Evolutionary conservation across 1,140 invertebrate species (phyloP), one percentile per base, ranked within the genome.

Genomic region (Stenopsyche tienmushanensis): DNA sequence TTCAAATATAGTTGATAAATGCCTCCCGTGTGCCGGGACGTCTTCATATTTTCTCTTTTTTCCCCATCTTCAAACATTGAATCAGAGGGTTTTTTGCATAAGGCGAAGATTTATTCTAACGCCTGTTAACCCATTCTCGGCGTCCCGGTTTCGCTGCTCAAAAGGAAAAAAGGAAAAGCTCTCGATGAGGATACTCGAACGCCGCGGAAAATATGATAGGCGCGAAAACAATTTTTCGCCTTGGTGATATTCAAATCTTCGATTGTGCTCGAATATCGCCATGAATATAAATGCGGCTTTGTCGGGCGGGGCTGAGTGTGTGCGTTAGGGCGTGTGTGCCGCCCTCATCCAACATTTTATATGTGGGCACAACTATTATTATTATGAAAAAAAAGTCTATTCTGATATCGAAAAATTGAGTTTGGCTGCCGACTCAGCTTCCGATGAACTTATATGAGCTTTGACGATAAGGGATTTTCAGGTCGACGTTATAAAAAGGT

Each of bases 11-110:
- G 54, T 66, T 66, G 65, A 62, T 66, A 66, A 62, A 55, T 66
- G 65, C 60, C 17, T 44, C 39, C 52, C 44, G 29, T 24, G 49
- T 49, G 18, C 41, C 55, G 55, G 42, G 45, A 52, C 47, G 64
- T 62, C 52, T 66, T 62, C 65, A 66, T 66, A 66, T 66, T 66
- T 62, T 45, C 54, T 42, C 64, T 45, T 54, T 42, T 66, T 47
- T 47, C 17, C 54, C 47, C 45, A 55, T 66, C 54, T 62, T 50
- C 50, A 66, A 62, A 62, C 65, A 66, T 66, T 62, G 65, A 55
- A 55, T 66, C 50, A 49, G 45, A 45, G 44, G 29, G 47, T 62
- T 66, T 66, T 66, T 66, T 62, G 65, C 65, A 66, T 66, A 66
- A 62, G 29, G 57, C 50, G 39, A 25, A 66, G 65, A 66, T 66